Evolutionary conservation across 2,888 invertebrate genomes (phyloP).

Genomic region (Leptarthrus brevirostris): DNA sequence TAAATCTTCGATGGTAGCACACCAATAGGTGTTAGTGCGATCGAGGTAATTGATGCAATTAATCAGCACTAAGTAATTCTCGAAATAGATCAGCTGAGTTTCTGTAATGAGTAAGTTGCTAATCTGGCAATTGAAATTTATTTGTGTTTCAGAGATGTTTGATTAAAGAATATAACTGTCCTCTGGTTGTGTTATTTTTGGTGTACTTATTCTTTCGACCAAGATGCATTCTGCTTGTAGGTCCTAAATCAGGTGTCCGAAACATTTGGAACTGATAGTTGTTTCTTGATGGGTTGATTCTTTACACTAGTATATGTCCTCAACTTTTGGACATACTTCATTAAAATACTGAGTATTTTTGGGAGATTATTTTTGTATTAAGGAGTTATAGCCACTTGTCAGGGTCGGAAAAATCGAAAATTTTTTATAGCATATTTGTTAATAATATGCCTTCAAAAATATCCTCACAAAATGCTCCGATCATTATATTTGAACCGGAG

Average conservation of each 20-base stretch:
- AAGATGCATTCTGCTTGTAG: constrained; percentile 40
- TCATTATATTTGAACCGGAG: no score
- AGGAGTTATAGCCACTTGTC: no score
- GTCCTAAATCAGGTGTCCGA: constrained; percentile 34
- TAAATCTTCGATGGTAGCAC: not conserved
- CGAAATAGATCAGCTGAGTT: not conserved
- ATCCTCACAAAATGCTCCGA: no score
- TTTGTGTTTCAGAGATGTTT: constrained; percentile 35
- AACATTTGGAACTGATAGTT: constrained; percentile 30
- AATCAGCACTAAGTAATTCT: not conserved
- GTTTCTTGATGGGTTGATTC: constrained; percentile 23
- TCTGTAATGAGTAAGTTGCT: not conserved
- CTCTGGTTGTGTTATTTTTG: constrained; percentile 47
- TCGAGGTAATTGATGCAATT: not conserved
- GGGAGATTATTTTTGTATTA: constrained; percentile 38
- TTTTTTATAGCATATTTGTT: no score
- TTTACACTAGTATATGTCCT: constrained; percentile 45
- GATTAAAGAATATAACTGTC: constrained; percentile 36
- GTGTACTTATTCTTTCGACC: not conserved
- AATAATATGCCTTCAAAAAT: no score
- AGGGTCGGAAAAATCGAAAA: no score
- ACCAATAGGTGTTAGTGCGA: not conserved
- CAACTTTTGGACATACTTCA: constrained; percentile 46
- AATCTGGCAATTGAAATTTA: constrained; percentile 41
- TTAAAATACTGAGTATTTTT: constrained; percentile 47